Evolutionary conservation across 2,113 vertebrate genomes (phyloP), one percentile per base, ranked within the genome.

Genomic region (Aegotheles bennettii): DNA sequence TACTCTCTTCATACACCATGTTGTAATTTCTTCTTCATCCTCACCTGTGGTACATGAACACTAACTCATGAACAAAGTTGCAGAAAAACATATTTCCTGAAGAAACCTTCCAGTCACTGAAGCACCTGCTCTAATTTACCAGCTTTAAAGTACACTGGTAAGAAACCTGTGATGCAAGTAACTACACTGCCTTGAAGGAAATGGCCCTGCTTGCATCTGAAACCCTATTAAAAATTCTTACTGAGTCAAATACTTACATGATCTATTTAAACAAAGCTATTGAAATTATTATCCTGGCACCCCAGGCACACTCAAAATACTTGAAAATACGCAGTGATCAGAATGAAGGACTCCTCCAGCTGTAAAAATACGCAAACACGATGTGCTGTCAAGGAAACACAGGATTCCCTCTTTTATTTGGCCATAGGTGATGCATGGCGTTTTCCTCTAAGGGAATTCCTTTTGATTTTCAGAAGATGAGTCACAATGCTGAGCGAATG

Each of bases 361-460:
- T 79, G 8, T 56, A 69, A 64, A 94, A 94, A 95, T 33, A 95
- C 31, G 81, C 89, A 94, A 75, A 84, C 65, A 33, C 19, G 56
- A 89, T 93, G 84, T 45, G 94, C 73, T 87, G 89, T 95, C 91
- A 94, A 81, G 84, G 89, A 91, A 95, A 93, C 84, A 60, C 14
- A 21, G 33, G 35, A 82, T 36, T 68, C 54, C 25, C 54, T 85
- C 76, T 76, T 71, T 69, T 95, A 12, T 75, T 59, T 76, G 88
- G 85, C 82, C 4, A 3, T 3, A 57, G 42, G 47, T 82, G 95
- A 92, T 3, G 7, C 91, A 89, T 0, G 0, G 53, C 56, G 5
- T 69, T 84, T 89, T 88, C 60, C 80, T 91, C 86, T 75, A 43
- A 95, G 95, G 95, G 95, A 94, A 96, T 94, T 86, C 93, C 95